A percentile compares a stretch with the other conserved stretches of the same genome.
phyloP scores from a whole-genome alignment of 2,797 vertebrate species.

The Onychomys leucogaster region DNA sequence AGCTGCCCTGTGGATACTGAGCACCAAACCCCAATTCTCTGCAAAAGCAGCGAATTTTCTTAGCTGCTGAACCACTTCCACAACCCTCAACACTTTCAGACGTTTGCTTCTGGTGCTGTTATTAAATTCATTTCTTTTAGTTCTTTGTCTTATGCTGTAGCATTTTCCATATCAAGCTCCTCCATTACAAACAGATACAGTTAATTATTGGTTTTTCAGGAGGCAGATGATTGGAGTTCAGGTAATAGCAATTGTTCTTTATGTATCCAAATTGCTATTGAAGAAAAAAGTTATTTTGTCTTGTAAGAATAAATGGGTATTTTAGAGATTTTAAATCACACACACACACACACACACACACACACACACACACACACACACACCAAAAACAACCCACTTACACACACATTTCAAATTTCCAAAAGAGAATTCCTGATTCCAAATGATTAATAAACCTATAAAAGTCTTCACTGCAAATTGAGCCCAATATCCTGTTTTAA shows the following conservation, averaged over 20 bases:
- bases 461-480: background rate
- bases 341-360: too few species aligned
- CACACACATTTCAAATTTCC: background rate
- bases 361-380: background rate
- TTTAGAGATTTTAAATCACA: background rate
- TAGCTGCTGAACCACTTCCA: background rate
- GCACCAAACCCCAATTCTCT: background rate
- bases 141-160: background rate
- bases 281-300: background rate
- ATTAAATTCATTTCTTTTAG: background rate
- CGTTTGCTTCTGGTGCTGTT: background rate
- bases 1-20: background rate
- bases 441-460: background rate
- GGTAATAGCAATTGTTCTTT: background rate
- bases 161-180: background rate
- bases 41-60: background rate
- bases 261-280: background rate
- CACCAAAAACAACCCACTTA: background rate
- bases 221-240: too few species aligned
- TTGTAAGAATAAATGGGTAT: constrained; percentile 1
- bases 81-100: background rate
- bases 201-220: background rate
- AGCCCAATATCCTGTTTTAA: background rate
- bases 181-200: background rate
- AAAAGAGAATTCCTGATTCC: constrained; percentile 27